Evolutionary conservation across 1,140 invertebrate species (phyloP), one percentile per base, ranked within the genome.

Genomic region (Lysiphlebus fabarum): DNA sequence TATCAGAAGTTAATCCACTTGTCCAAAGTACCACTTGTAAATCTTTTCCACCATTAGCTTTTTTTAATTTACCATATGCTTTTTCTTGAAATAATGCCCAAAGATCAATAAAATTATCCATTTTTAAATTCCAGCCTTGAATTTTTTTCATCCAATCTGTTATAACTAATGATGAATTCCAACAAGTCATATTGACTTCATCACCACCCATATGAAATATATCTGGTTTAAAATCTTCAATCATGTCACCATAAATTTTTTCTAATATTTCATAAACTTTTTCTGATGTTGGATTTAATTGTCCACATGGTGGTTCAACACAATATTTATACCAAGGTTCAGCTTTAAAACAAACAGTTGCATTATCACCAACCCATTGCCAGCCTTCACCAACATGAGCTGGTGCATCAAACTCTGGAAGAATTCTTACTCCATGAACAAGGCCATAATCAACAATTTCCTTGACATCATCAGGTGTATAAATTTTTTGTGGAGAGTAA

Each of bases 181-280:
- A 95, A 69, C 91, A 93, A 36, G 79, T 76, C 11, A 87, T 49
- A 45, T 84, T 87, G 0, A 91, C 90, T 70, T 95, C 91, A 69
- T 93, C 91, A 0, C 91, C 92, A 33, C 92, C 92, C 90, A 93
- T 92, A 67, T 95, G 92, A 72, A 93, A 93, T 0, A 93, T 77
- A 66, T 91, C 90, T 0, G 89, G 84, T 26, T 84, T 60, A 66
- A 91, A 90, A 14, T 82, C 79, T 62, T 82, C 73, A 7, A 84
- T 73, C 85, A 90, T 87, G 48, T 90, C 88, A 0, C 66, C 67
- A 65, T 88, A 90, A 51, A 90, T 85, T 61, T 87, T 85, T 68
- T 85, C 82, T 6, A 94, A 73, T 12, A 89, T 79, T 43, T 90
- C 81, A 65, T 93, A 95, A 50, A 93, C 79, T 42, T 83, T 82